phyloP scores from a whole-genome alignment of 2,113 vertebrate species.

The Grammomys dolichurus region DNA sequence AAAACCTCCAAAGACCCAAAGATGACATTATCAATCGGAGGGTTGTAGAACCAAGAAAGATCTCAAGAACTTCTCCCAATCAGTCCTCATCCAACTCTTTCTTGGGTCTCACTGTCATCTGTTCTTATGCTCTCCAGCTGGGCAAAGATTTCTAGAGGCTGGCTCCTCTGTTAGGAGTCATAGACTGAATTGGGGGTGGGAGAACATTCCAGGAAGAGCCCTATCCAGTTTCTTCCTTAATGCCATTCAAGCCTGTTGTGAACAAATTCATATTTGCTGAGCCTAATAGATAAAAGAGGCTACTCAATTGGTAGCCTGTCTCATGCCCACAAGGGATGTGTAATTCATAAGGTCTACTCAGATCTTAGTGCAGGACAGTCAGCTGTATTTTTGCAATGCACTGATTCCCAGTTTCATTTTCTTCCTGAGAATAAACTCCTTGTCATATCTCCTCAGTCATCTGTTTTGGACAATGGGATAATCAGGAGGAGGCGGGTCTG shows the following conservation, averaged over 20 bases:
- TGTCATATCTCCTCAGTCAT: not conserved
- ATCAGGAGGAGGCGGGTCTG: conserved; percentile 4
- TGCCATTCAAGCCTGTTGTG: not conserved
- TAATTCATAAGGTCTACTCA: not conserved
- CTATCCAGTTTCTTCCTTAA: not conserved
- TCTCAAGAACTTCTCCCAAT: not conserved
- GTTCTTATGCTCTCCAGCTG: not conserved
- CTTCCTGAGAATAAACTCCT: conserved; percentile 9
- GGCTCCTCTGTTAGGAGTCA: not conserved
- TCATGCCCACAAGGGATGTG: not conserved
- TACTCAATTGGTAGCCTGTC: not conserved
- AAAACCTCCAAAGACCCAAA: not conserved
- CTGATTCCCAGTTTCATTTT: conserved; percentile 1
- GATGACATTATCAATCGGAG: not conserved
- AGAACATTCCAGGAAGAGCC: not conserved
- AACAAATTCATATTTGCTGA: conserved; percentile 19
- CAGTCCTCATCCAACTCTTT: not conserved
- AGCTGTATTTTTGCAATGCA: not conserved
- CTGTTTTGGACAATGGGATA: not conserved
- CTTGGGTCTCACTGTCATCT: not conserved
- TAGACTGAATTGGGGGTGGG: not conserved
- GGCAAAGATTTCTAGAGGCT: not conserved
- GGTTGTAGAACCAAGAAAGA: not conserved
- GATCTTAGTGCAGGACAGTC: not conserved
- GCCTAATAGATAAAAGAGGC: not conserved